These are phyloP conservation scores for Argyrosomus regius DNA, from an alignment of 2,797 vertebrate species.

Conservation along the genomic window DNA sequence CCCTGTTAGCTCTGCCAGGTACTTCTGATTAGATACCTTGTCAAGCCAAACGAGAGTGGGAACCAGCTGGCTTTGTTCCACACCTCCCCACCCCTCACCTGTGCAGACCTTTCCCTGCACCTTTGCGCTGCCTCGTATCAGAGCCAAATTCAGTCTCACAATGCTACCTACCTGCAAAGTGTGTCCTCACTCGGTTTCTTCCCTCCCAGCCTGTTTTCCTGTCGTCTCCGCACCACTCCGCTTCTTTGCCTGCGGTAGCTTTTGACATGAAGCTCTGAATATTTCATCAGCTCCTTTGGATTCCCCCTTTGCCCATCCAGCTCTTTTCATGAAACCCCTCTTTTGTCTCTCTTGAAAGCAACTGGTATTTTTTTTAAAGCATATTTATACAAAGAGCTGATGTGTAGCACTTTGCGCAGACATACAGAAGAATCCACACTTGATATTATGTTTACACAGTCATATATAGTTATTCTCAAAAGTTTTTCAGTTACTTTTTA, in stretches of 20 bases:
- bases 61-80: constrained; percentile 66
- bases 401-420: constrained; percentile 54
- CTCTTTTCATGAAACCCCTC: constrained; percentile 70
- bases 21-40: constrained; percentile 56
- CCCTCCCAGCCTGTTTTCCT: constrained; percentile 38
- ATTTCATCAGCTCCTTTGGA: constrained; percentile 79
- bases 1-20: constrained; percentile 25
- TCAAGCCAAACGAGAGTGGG: constrained; percentile 57
- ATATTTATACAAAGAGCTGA: constrained; percentile 68
- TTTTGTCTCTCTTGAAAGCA: constrained; percentile 70
- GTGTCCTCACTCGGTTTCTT: constrained; percentile 45
- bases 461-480: constrained; percentile 35
- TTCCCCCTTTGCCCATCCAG: constrained; percentile 58
- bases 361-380: constrained; percentile 71
- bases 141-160: constrained; percentile 54
- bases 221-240: constrained; percentile 36
- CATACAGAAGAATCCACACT: constrained; percentile 33
- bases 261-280: constrained; percentile 81
- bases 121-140: constrained; percentile 50
- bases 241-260: constrained; percentile 67
- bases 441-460: constrained; percentile 50
- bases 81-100: constrained; percentile 48
- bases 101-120: constrained; percentile 43
- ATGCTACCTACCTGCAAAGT: constrained; percentile 52
- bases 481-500: constrained; percentile 29